phyloP scores from a whole-genome alignment of 2,888 invertebrate species.

The Hemaris fuciformis region DNA sequence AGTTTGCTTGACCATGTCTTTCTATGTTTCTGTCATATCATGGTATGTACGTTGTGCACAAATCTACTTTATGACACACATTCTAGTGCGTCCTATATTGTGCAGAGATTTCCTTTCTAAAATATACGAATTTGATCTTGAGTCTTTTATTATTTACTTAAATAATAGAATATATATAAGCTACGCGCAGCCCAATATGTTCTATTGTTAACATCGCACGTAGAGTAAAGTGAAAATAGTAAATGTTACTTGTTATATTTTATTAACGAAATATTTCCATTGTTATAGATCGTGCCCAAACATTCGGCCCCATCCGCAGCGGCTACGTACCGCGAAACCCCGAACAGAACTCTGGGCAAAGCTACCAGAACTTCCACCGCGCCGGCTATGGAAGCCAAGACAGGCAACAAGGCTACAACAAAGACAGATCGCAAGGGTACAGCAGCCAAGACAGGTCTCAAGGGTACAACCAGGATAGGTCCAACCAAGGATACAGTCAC shows the following conservation, averaged over 20 bases:
- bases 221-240: neutral
- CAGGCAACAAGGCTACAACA: constrained; percentile 25
- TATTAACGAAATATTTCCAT: constrained; percentile 20
- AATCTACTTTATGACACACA: too few species aligned
- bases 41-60: too few species aligned
- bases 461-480: constrained; percentile 22
- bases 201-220: too few species aligned
- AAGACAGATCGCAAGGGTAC: constrained; percentile 18
- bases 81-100: too few species aligned
- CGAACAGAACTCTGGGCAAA: constrained; percentile 28
- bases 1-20: too few species aligned
- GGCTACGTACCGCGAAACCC: constrained; percentile 53
- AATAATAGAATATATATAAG: too few species aligned
- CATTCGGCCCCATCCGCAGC: constrained; percentile 62
- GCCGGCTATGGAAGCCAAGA: constrained; percentile 29
- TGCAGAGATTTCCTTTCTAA: too few species aligned
- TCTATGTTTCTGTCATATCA: too few species aligned
- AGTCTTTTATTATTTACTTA: too few species aligned
- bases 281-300: constrained; percentile 68
- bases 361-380: constrained; percentile 27
- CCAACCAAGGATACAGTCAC: neutral
- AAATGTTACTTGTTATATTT: neutral
- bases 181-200: too few species aligned
- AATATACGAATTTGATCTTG: too few species aligned
- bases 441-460: constrained; percentile 17